A percentile compares a stretch with the other conserved stretches of the same genome.
Evolutionary conservation across 1,140 invertebrate species (phyloP).

Genomic region (Papilio polyxenes): DNA sequence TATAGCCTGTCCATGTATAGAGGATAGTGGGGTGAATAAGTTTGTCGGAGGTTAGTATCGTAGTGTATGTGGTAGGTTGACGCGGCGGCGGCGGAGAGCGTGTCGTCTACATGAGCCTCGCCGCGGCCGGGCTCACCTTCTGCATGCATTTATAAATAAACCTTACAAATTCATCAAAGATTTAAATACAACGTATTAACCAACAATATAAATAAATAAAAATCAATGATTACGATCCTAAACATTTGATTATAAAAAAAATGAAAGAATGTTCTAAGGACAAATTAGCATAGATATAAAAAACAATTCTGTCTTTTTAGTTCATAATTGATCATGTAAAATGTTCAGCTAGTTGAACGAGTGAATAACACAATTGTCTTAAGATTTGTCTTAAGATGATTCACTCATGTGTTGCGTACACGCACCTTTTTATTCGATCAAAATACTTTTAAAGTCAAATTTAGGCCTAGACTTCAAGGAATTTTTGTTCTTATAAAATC

Average conservation of each 20-base stretch:
- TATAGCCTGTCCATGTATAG: no score
- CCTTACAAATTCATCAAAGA: conserved; percentile 25
- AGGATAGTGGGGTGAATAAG: not conserved
- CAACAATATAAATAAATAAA: no score
- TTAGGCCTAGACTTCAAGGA: not conserved
- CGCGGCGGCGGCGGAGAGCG: not conserved
- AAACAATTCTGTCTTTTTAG: no score
- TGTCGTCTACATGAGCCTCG: conserved; percentile 32
- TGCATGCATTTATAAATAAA: conserved; percentile 37
- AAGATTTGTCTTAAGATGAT: not conserved
- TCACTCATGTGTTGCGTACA: not conserved
- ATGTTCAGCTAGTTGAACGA: not conserved
- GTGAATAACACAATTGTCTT: not conserved
- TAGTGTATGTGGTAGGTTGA: not conserved
- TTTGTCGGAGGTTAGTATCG: not conserved
- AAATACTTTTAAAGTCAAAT: not conserved
- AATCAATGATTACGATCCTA: no score
- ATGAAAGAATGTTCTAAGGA: no score
- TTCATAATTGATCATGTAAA: not conserved
- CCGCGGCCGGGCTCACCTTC: conserved; percentile 33
- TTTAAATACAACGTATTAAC: not conserved
- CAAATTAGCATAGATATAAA: no score
- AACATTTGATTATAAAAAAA: no score
- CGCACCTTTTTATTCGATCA: not conserved
- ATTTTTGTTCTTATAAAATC: not conserved